Percentiles rank a stretch among this genome's conserved stretches.
Conservation (phyloP, 2,888 invertebrate species). For the Tachystola acroxantha region DNA sequence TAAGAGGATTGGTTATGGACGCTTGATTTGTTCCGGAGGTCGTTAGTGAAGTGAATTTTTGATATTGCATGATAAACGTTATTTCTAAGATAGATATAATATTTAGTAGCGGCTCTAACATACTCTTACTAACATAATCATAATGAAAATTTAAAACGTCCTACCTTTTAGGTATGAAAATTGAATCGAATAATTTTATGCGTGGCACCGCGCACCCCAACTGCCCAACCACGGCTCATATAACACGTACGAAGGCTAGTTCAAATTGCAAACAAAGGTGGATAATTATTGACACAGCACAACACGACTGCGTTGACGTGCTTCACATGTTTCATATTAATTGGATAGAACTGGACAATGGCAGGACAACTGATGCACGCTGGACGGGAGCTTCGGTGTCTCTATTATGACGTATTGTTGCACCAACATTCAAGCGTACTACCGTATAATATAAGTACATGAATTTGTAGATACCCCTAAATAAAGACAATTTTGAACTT, state of each 20-base stretch:
- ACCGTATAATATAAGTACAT: too few relatives aligned
- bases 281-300: constrained; percentile 56
- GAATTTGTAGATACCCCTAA: too few relatives aligned
- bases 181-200: too few relatives aligned
- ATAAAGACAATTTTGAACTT: too few relatives aligned
- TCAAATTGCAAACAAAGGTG: constrained; percentile 10
- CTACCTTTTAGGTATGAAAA: too few relatives aligned
- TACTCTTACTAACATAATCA: too few relatives aligned
- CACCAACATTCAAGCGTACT: constrained; percentile 12
- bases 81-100: too few relatives aligned
- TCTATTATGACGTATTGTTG: constrained; percentile 70
- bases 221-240: neutral
- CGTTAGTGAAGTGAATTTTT: constrained; percentile 55
- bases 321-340: constrained; percentile 68
- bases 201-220: too few relatives aligned
- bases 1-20: constrained; percentile 70
- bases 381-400: constrained; percentile 29
- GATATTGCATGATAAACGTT: constrained; percentile 24
- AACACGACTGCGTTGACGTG: constrained; percentile 56
- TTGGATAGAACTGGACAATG: constrained; percentile 64
- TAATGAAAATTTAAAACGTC: too few relatives aligned
- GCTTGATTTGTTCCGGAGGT: constrained; percentile 64
- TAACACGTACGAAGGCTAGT: neutral
- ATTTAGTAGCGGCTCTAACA: too few relatives aligned
- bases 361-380: constrained; percentile 41